phyloP scores from a whole-genome alignment of 2,797 vertebrate species.

The Lacerta bilineata region DNA sequence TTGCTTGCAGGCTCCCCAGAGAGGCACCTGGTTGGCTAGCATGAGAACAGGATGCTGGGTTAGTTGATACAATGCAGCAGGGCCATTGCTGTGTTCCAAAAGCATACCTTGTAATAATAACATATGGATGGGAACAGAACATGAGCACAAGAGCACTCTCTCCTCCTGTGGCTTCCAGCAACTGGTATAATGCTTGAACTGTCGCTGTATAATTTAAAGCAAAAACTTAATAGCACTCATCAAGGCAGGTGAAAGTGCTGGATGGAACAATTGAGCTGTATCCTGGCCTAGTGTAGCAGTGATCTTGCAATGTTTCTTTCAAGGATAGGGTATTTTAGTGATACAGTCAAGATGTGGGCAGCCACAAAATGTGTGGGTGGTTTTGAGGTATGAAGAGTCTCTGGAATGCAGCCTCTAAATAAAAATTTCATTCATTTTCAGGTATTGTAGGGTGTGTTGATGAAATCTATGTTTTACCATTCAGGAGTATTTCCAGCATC shows the following conservation, averaged over 20 bases:
- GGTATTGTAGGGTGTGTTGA: background rate
- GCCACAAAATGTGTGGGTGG: conserved; percentile 23
- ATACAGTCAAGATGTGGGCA: conserved; percentile 1
- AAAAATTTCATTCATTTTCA: background rate
- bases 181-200: background rate
- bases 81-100: background rate
- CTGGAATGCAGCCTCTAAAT: conserved; percentile 34
- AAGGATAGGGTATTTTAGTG: conserved; percentile 4
- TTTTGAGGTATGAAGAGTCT: background rate
- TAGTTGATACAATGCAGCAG: no score
- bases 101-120: background rate
- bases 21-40: no score
- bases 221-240: conserved; percentile 30
- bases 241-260: conserved; percentile 5
- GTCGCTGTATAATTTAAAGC: conserved; percentile 40
- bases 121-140: no score
- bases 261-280: conserved; percentile 7
- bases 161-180: no score
- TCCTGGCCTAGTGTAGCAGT: conserved; percentile 30
- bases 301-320: conserved; percentile 32
- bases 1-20: no score
- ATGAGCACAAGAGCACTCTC: no score
- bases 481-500: background rate
- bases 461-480: background rate
- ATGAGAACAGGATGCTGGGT: no score